Conservation (phyloP, 2,888 invertebrate species). For the Lasioglossum oenotherae region DNA sequence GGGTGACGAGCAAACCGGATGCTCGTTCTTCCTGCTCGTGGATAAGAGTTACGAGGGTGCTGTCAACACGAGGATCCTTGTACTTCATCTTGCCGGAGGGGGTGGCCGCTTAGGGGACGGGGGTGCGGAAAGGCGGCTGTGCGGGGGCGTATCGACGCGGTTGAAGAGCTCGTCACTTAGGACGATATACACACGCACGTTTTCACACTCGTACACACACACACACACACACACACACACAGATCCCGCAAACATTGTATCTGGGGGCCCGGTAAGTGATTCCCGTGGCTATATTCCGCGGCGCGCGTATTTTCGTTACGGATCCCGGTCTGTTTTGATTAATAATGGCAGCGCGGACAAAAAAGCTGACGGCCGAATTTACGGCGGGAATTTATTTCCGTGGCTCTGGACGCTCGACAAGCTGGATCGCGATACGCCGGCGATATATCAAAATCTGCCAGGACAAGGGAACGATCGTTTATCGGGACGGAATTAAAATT, state of each 20-base stretch:
- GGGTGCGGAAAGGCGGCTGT: neutral
- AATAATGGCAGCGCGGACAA: conserved; percentile 57
- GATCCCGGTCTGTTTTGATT: conserved; percentile 57
- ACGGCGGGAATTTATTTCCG: conserved; percentile 57
- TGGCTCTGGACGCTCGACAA: conserved; percentile 22
- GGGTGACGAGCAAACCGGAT: conserved; percentile 53
- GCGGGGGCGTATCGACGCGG: conserved; percentile 62
- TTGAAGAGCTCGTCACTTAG: conserved; percentile 38
- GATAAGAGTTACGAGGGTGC: conserved; percentile 70
- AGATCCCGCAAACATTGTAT: conserved; percentile 45
- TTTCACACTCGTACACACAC: neutral
- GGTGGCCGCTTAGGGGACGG: neutral
- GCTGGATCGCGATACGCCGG: conserved; percentile 50
- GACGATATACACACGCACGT: conserved; percentile 14
- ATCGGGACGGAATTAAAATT: conserved; percentile 56
- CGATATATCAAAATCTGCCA: conserved; percentile 59
- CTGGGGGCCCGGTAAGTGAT: conserved; percentile 45
- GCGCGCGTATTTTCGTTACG: conserved; percentile 48
- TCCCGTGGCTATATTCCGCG: conserved; percentile 36
- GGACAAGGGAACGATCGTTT: conserved; percentile 55
- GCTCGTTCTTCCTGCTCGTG: conserved; percentile 55
- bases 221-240: neutral
- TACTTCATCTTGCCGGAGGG: conserved; percentile 61
- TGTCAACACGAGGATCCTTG: conserved; percentile 66
- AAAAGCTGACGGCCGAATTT: conserved; percentile 58